Conservation (phyloP, 2,113 vertebrate genomes). For the Regulus satrapa region DNA sequence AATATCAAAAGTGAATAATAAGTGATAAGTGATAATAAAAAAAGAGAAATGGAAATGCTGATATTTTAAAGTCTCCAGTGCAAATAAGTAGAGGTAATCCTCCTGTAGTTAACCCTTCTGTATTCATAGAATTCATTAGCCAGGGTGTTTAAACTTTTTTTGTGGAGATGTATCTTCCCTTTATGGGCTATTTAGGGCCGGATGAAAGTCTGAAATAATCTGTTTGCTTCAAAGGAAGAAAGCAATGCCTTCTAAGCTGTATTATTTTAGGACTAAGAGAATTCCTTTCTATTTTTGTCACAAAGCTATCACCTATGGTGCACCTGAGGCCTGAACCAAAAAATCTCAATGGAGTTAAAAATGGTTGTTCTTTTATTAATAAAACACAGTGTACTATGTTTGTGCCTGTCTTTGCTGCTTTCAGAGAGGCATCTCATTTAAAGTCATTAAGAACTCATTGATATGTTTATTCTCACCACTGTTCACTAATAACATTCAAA, state of each 20-base stretch:
- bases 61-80: not conserved
- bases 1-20: not conserved
- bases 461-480: constrained; percentile 27
- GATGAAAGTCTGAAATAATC: not conserved
- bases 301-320: not conserved
- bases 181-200: not conserved
- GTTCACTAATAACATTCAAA: constrained; percentile 11
- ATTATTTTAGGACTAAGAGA: not conserved
- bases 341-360: not conserved
- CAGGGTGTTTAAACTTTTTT: not conserved
- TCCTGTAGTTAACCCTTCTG: not conserved
- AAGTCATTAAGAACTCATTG: constrained; percentile 22
- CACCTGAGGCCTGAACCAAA: not conserved
- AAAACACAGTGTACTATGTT: not conserved
- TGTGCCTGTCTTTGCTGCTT: not conserved
- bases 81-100: not conserved
- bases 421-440: constrained; percentile 8
- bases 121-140: not conserved
- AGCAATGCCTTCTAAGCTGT: not conserved
- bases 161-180: not conserved
- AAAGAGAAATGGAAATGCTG: not conserved
- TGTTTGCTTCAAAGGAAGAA: not conserved
- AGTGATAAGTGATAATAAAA: not conserved
- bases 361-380: not conserved
- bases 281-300: not conserved